Conservation (phyloP, 2,888 invertebrate species). For the Frankliniella fusca region DNA sequence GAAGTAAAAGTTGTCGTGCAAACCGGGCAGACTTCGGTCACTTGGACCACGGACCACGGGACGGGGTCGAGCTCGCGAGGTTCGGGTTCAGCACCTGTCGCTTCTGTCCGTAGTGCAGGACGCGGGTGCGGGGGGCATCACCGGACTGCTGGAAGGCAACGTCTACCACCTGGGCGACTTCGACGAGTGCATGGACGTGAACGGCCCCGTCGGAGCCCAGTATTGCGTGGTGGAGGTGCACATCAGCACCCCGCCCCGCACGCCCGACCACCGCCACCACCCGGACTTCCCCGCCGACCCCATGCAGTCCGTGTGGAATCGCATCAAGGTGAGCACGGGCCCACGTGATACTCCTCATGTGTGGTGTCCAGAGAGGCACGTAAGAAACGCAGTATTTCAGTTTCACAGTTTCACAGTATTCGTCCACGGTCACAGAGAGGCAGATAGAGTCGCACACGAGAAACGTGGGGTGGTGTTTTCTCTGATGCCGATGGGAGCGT, state of each 20-base stretch:
- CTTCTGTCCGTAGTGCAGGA: conserved; percentile 59
- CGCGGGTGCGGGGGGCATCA: conserved; percentile 64
- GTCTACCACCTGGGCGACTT: conserved; percentile 69
- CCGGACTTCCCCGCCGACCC: neutral
- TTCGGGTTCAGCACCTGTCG: neutral
- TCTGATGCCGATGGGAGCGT: too few species aligned
- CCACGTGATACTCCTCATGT: neutral
- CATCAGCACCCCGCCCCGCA: neutral
- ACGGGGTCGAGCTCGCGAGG: neutral
- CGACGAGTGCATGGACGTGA: conserved; percentile 58
- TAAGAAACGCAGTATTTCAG: too few species aligned
- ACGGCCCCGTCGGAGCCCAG: conserved; percentile 47
- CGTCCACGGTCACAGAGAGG: too few species aligned
- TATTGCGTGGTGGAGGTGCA: conserved; percentile 53
- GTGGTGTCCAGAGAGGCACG: too few species aligned
- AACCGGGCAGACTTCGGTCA: too few species aligned
- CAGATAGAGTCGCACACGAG: too few species aligned
- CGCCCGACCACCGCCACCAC: conserved; percentile 13
- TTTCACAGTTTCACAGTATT: too few species aligned
- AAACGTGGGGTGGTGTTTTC: too few species aligned
- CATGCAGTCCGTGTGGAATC: conserved; percentile 29
- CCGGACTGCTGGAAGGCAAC: conserved; percentile 63
- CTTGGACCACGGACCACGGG: neutral
- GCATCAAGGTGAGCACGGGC: conserved; percentile 24
- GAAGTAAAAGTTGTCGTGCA: too few species aligned